Base-by-base conservation (phyloP, 64 coral and sea anemone species). In the Porites australiensis region DNA sequence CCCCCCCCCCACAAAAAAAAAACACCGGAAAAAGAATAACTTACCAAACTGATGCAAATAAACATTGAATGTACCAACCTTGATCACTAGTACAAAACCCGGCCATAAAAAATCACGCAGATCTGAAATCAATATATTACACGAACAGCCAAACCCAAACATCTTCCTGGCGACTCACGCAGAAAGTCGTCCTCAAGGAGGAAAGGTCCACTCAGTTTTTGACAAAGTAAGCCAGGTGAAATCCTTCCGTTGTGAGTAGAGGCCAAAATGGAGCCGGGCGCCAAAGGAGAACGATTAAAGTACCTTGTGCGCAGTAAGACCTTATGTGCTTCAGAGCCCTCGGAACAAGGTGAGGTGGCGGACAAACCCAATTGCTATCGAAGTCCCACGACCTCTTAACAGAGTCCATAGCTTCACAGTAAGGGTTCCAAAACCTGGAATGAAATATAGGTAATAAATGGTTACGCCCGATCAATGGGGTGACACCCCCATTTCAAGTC, bases 111-210 rank as follows among this genome's bases (percentile, higher is more conserved):
- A 80, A 88, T 6, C 76, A n/a, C 67, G 47, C 85, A 59, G 64
- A 86, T 81, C 64, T 72, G 75, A 93, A 93, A 80, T 88, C 63
- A 71, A 88, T 93, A 44, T 65, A 19, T 88, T 20, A 65, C 76
- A 84, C 43, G 88, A 55, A 81, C 82, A 62, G 70, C 83, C 70
- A 79, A 94, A 93, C 23, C 57, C 61, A 23, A 88, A 74, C 61
- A 74, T 61, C 51, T 16, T 85, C 88, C 63, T 93, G 83, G 18
- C 67, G 77, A 94, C 85, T 67, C 12, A 23, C 21, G 87, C 92
- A 62, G 53, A 88, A 88, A 37, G 85, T 94, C 6, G 71, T 51
- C 74, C 64, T 64, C 15, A 83, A 83, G 20, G 58, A 58, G 12
- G 57, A 45, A 1, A 85, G 82, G 8, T 50, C 82, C 82, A 54